Evolutionary conservation across 2,888 invertebrate species (phyloP).

Genomic region (Nemapogon koenigi): DNA sequence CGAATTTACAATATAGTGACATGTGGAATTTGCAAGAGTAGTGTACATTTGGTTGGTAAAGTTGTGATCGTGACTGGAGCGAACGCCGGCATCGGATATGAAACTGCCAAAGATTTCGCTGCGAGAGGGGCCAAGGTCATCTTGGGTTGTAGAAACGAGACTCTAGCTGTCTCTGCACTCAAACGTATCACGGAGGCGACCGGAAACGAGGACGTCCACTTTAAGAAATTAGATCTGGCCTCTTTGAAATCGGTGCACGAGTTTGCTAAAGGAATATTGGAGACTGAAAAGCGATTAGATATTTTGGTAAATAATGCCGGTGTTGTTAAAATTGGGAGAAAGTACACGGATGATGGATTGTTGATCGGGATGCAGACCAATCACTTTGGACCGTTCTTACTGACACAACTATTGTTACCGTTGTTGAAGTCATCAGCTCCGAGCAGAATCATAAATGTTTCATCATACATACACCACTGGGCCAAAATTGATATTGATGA

Average conservation of each 20-base stretch:
- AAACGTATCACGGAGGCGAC: conserved; percentile 27
- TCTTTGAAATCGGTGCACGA: conserved; percentile 61
- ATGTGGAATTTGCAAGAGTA: conserved; percentile 29
- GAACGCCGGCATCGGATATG: conserved; percentile 81
- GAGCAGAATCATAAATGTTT: conserved; percentile 41
- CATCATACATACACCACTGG: conserved; percentile 30
- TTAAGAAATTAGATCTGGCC: conserved; percentile 50
- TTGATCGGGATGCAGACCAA: conserved; percentile 62
- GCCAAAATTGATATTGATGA: conserved; percentile 32
- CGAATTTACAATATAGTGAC: too few species aligned
- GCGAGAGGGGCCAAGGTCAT: conserved; percentile 78
- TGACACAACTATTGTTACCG: conserved; percentile 67
- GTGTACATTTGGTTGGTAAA: conserved; percentile 72
- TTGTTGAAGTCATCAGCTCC: conserved; percentile 38
- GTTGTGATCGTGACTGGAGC: conserved; percentile 85
- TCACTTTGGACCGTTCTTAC: conserved; percentile 70
- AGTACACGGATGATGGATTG: conserved; percentile 64
- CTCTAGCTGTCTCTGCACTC: conserved; percentile 65
- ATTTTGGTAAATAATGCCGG: conserved; percentile 71
- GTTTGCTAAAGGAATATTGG: conserved; percentile 65
- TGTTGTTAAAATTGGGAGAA: conserved; percentile 32
- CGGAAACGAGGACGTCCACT: conserved; percentile 34
- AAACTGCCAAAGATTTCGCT: conserved; percentile 75
- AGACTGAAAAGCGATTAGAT: conserved; percentile 57
- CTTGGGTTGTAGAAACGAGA: conserved; percentile 78